Conservation (phyloP, 2,888 invertebrate genomes). For the Caenorhabditis doughertyi region DNA sequence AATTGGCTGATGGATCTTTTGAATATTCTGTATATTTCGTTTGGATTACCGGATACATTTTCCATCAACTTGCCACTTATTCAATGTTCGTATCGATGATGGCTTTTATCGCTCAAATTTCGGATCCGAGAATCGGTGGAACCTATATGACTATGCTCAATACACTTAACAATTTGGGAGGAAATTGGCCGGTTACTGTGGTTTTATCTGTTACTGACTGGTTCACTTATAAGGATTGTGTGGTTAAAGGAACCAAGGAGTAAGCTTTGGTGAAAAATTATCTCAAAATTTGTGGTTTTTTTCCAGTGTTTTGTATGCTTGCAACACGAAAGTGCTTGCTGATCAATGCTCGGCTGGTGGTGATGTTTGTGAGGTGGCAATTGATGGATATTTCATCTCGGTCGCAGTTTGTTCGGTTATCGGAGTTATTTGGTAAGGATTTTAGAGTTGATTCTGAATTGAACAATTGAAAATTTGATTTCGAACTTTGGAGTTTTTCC, state of each 20-base stretch:
- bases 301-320: conserved; percentile 78
- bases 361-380: conserved; percentile 78
- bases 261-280: conserved; percentile 59
- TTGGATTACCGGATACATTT: conserved; percentile 89
- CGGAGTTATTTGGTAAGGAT: conserved; percentile 78
- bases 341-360: conserved; percentile 80
- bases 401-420: conserved; percentile 79
- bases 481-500: too few relatives aligned
- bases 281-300: too few relatives aligned
- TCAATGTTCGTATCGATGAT: conserved; percentile 98
- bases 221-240: conserved; percentile 82
- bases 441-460: background rate
- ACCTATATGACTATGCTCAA: conserved; percentile 99
- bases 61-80: conserved; percentile 95
- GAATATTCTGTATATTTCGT: conserved; percentile 87
- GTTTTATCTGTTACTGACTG: conserved; percentile 79
- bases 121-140: conserved; percentile 95
- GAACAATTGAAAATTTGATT: too few relatives aligned
- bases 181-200: conserved; percentile 90
- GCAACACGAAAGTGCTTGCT: conserved; percentile 77
- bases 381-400: conserved; percentile 80
- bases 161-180: conserved; percentile 96
- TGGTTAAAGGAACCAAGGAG: conserved; percentile 75
- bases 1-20: conserved; percentile 85
- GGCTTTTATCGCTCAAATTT: conserved; percentile 97